A percentile compares a stretch with the other conserved stretches of the same genome.
phyloP scores from a whole-genome alignment of 2,113 vertebrate genomes.

The Cisticola juncidis region DNA sequence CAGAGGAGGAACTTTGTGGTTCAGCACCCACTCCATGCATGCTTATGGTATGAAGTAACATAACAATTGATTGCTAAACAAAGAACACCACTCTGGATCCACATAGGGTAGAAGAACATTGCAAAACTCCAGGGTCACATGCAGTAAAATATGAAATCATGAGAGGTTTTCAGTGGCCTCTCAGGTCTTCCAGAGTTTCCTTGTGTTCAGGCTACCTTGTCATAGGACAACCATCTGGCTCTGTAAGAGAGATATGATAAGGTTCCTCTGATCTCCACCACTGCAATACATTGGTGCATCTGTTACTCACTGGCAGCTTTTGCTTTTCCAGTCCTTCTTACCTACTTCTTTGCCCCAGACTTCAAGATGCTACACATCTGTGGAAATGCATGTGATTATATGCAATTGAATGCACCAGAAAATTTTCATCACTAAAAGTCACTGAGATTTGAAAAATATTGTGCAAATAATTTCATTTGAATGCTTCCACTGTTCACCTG shows the following conservation, averaged over 20 bases:
- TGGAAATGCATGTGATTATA: not conserved
- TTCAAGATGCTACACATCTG: not conserved
- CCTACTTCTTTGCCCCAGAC: not conserved
- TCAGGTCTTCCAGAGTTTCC: not conserved
- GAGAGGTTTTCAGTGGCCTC: not conserved
- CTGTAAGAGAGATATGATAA: not conserved
- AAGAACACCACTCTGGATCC: not conserved
- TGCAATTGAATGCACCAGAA: not conserved
- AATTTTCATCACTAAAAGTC: not conserved
- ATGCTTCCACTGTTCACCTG: not conserved
- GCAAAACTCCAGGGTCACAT: not conserved
- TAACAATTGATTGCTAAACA: not conserved
- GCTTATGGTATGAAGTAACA: not conserved
- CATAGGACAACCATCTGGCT: not conserved
- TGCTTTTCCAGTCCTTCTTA: not conserved
- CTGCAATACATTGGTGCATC: not conserved
- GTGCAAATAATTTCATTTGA: not conserved
- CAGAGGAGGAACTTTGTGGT: not conserved
- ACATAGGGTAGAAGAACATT: accelerated
- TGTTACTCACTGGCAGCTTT: not conserved
- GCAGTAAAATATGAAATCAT: not conserved
- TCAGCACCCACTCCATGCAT: not conserved
- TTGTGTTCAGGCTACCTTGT: not conserved
- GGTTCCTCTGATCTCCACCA: not conserved
- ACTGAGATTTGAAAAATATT: not conserved